Conservation (phyloP, 2,113 vertebrate species). For the Alces alces region DNA sequence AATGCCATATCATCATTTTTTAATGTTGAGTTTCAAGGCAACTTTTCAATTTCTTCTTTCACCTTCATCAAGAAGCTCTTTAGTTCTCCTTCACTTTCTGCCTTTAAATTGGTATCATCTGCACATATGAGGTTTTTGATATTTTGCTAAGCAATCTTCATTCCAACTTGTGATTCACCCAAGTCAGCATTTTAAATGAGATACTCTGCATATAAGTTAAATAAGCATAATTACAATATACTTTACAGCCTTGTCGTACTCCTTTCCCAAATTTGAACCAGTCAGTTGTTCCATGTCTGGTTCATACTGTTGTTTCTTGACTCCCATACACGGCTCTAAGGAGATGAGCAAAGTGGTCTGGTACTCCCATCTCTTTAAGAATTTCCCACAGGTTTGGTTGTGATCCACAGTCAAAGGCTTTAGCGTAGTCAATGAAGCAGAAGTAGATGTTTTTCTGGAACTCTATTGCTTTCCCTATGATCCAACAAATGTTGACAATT, state of each 20-base stretch:
- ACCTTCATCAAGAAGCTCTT: background rate
- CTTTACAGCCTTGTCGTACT: background rate
- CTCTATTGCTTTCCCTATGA: background rate
- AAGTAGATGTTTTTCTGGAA: background rate
- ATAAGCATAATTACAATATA: background rate
- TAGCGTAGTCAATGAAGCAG: background rate
- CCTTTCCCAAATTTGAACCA: background rate
- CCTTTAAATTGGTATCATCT: background rate
- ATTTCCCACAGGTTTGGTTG: background rate
- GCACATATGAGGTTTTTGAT: background rate
- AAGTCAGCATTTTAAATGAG: background rate
- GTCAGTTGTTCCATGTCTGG: background rate
- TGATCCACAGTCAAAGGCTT: background rate
- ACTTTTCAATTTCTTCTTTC: background rate
- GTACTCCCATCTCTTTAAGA: background rate
- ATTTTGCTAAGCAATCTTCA: background rate
- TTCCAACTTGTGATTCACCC: background rate
- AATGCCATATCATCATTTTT: background rate
- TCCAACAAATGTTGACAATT: background rate
- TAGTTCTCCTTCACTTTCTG: background rate
- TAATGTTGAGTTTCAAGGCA: background rate
- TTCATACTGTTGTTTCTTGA: background rate
- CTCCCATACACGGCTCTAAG: background rate
- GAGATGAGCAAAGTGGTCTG: background rate
- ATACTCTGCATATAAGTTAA: background rate